Evolutionary conservation across 2,113 vertebrate species (phyloP).

Genomic region (Ranitomeya imitator): DNA sequence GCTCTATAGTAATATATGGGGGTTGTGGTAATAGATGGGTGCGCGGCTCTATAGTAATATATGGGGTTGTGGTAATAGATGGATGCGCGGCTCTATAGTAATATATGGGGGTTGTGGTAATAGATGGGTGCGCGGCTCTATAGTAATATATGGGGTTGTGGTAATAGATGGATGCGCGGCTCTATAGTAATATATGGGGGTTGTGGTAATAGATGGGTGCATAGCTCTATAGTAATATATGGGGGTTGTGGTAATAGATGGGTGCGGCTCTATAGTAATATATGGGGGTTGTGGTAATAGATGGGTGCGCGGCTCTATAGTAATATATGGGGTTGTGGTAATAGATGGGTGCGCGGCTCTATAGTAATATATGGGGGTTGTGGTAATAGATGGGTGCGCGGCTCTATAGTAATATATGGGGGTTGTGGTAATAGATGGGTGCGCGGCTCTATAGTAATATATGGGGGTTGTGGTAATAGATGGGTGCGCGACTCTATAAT

Average conservation of each 20-base stretch:
- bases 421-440: too few species aligned
- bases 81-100: not conserved
- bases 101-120: too few species aligned
- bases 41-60: not conserved
- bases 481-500: too few species aligned
- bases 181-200: not conserved
- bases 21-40: not conserved
- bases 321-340: too few species aligned
- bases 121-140: not conserved
- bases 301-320: too few species aligned
- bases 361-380: too few species aligned
- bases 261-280: not conserved
- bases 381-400: too few species aligned
- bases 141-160: not conserved
- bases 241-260: not conserved
- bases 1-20: not conserved
- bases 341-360: too few species aligned
- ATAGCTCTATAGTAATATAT: not conserved
- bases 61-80: not conserved
- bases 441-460: too few species aligned
- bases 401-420: too few species aligned
- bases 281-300: not conserved
- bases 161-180: not conserved
- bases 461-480: too few species aligned
- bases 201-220: not conserved